Evolutionary conservation across 2,113 vertebrate genomes (phyloP).

Genomic region (Lanius ludovicianus): DNA sequence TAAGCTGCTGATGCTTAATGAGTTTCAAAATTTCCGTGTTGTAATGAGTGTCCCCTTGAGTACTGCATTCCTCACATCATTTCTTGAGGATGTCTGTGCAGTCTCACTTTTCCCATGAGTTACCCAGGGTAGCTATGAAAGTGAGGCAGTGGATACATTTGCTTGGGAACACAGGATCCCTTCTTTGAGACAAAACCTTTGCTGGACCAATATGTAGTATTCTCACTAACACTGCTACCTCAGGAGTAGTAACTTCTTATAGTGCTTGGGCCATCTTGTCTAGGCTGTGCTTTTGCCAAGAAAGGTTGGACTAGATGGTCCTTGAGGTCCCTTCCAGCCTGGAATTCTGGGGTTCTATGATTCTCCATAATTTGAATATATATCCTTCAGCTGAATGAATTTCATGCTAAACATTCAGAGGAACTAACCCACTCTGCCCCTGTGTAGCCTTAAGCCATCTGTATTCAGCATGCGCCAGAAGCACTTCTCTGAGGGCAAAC

Average conservation of each 20-base stretch:
- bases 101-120: background rate
- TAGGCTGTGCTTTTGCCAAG: background rate
- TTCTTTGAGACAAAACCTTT: background rate
- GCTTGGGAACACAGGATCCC: background rate
- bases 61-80: background rate
- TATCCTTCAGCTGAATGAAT: background rate
- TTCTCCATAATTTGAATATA: background rate
- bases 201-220: accelerated
- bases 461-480: accelerated
- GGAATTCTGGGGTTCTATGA: background rate
- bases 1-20: background rate
- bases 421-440: too few species aligned
- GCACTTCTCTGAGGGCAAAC: background rate
- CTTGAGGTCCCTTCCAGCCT: background rate
- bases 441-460: accelerated
- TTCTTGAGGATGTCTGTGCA: background rate
- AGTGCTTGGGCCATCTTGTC: background rate
- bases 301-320: background rate
- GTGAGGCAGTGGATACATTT: background rate
- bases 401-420: background rate
- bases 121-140: accelerated
- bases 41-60: background rate
- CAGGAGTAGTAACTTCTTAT: background rate
- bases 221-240: background rate
- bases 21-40: accelerated